A percentile compares a stretch with the other conserved stretches of the same genome.
phyloP scores from a whole-genome alignment of 2,888 invertebrate species.

The Steinernema carpocapsae region DNA sequence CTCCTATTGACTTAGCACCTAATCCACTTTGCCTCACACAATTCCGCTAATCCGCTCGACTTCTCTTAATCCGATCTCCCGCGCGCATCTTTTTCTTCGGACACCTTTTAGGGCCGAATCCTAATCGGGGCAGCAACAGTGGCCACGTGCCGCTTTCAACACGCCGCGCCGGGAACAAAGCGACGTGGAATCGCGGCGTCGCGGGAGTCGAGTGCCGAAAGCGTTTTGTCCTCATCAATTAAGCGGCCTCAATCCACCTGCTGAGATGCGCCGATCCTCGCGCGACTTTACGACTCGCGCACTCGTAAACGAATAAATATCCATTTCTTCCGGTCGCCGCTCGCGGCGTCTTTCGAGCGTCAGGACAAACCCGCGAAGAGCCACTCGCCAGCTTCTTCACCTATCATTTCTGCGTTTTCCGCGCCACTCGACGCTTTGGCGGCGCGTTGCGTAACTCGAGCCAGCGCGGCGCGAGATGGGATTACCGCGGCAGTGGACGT shows the following conservation, averaged over 20 bases:
- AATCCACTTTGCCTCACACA: constrained; percentile 27
- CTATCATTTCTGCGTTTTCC: not conserved
- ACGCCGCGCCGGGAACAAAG: constrained; percentile 13
- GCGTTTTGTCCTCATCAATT: constrained; percentile 34
- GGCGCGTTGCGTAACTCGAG: constrained; percentile 31
- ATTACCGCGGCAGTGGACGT: constrained; percentile 15
- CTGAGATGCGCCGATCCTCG: constrained; percentile 30
- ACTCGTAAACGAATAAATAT: constrained; percentile 21
- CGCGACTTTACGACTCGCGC: constrained; percentile 32
- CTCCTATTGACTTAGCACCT: not conserved
- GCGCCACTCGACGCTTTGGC: constrained; percentile 33
- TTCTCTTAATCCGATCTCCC: constrained; percentile 10
- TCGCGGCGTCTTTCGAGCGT: constrained; percentile 2
- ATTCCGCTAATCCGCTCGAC: constrained; percentile 26
- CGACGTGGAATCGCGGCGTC: not conserved
- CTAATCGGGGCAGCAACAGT: constrained; percentile 14
- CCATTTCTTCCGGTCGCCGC: constrained; percentile 31
- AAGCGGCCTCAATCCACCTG: constrained; percentile 13
- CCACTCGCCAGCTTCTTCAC: constrained; percentile 13
- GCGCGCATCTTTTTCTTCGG: not conserved
- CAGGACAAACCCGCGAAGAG: not conserved
- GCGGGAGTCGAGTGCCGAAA: constrained; percentile 18
- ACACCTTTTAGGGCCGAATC: constrained; percentile 14
- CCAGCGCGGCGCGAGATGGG: constrained; percentile 18
- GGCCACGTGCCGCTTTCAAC: constrained; percentile 15